Conservation (phyloP, 2,113 vertebrate species). For the Phodopus roborovskii region DNA sequence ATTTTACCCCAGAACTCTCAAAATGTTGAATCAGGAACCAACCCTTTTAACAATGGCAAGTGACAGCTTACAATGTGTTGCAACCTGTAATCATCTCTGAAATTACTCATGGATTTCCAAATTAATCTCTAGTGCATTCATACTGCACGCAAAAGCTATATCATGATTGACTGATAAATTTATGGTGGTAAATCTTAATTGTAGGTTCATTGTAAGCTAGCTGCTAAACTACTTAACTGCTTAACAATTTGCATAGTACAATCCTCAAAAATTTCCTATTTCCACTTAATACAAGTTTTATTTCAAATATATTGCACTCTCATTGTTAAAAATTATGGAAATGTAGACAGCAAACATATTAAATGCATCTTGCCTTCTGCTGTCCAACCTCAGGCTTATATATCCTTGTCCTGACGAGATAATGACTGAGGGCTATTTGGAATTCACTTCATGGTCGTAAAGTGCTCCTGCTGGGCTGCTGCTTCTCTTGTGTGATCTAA, state of each 20-base stretch:
- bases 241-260: conserved; percentile 66
- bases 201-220: conserved; percentile 75
- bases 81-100: conserved; percentile 72
- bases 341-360: neutral
- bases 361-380: neutral
- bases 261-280: conserved; percentile 62
- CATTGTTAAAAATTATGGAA: conserved; percentile 62
- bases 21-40: conserved; percentile 75
- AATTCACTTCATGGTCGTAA: neutral
- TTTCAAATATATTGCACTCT: conserved; percentile 35
- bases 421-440: neutral
- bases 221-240: conserved; percentile 60
- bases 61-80: conserved; percentile 68
- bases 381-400: neutral
- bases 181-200: conserved; percentile 73
- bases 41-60: conserved; percentile 65
- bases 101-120: conserved; percentile 72
- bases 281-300: conserved; percentile 61
- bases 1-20: conserved; percentile 66
- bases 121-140: conserved; percentile 66
- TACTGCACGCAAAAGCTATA: conserved; percentile 43
- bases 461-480: neutral
- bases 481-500: neutral
- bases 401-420: neutral
- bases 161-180: conserved; percentile 79